A percentile compares a stretch with the other conserved stretches of the same genome.
Conservation (phyloP, 92 coral and sea anemone species). For the Desmophyllum pertusum region DNA sequence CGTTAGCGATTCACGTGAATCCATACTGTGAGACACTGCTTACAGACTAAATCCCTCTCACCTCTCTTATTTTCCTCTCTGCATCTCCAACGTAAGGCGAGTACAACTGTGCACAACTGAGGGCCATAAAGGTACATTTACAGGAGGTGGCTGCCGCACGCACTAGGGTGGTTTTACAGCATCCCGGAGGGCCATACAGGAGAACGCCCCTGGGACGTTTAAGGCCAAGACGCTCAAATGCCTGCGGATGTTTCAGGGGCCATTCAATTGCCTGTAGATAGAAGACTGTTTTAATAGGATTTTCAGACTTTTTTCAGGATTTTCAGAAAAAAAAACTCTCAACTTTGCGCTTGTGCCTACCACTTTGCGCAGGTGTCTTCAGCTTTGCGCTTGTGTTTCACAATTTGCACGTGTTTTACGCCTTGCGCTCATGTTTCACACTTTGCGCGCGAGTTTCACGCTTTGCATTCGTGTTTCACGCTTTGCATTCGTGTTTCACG, state of each 20-base stretch:
- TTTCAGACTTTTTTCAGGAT: background rate
- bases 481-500: background rate
- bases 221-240: slow-evolving; percentile 88
- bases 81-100: slow-evolving; percentile 99
- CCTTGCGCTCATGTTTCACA: background rate
- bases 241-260: slow-evolving; percentile 92
- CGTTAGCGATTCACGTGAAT: background rate
- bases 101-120: slow-evolving; percentile 96
- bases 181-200: slow-evolving; percentile 98
- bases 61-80: slow-evolving; percentile 88
- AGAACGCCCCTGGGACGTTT: slow-evolving; percentile 90
- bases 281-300: background rate
- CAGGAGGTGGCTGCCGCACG: slow-evolving; percentile 92
- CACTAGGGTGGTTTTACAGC: slow-evolving; percentile 94
- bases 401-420: background rate
- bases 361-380: background rate
- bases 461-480: background rate
- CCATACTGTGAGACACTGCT: background rate
- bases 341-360: background rate
- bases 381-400: background rate
- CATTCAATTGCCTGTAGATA: slow-evolving; percentile 88
- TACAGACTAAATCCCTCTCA: slow-evolving; percentile 2
- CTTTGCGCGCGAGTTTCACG: background rate
- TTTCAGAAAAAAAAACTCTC: background rate
- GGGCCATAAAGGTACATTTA: slow-evolving; percentile 92